Evolutionary conservation across 2,888 invertebrate species (phyloP), one percentile per base, ranked within the genome.

Genomic region (Euspilapteryx auroguttella): DNA sequence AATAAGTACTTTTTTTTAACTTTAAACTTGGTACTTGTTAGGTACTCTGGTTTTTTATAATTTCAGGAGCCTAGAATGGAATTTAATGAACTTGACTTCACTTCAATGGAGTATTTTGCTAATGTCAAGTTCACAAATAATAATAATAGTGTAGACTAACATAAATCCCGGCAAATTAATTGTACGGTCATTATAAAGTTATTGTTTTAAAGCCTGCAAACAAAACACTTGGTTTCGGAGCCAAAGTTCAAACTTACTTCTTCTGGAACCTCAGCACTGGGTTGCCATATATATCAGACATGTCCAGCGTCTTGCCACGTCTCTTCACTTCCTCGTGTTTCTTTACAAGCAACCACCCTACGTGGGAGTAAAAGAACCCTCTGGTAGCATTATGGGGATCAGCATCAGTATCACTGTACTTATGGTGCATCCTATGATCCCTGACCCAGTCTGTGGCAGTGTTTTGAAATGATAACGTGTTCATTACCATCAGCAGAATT

Each of bases 291-390:
- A 92, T 68, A 53, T 92, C 91, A 12, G 80, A 79, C 45, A 89
- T 46, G 38, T 89, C 86, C 27, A 90, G 69, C 21, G 66, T 61
- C 37, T 83, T 81, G 28, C 89, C 90, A 45, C 83, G 84, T 20
- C 55, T 68, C 38, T 66, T 82, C 8, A 91, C 86, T 33, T 86
- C 83, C 0, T 85, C 83, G 44, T 90, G 89, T 55, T 90, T 90
- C 32, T 78, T 79, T 36, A 81, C 80, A 28, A 91, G 48, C 22
- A 92, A 58, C 91, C 91, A 92, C 10, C 91, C 91, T 27, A 91
- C 73, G 50, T 92, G 91, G 1, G 89, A 78, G 54, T 87, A 91
- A 71, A 91, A 91, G 57, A 92, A 88, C 2, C 92, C 92, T 27
- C 88, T 68, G 6, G 45, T 80, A 1, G 87, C 83, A 44, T 89